Evolutionary conservation across 2,113 vertebrate genomes (phyloP), one percentile per base, ranked within the genome.

Genomic region (Sebastes schlegelii): DNA sequence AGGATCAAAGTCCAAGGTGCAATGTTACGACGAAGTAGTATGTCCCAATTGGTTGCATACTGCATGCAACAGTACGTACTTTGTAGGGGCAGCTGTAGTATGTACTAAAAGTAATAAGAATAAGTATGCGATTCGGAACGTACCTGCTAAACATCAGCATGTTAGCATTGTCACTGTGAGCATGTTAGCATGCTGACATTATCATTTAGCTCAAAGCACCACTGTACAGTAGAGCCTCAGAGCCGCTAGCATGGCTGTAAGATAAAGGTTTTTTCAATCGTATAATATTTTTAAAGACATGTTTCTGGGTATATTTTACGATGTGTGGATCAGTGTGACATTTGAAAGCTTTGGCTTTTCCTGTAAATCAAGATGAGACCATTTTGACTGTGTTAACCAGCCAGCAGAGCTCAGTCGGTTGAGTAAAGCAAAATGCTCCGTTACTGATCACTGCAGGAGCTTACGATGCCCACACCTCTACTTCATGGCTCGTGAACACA

Each of bases 391-490:
- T 49, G 62, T 77, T 79, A 78, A 76, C 34, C 42, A 26, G 62
- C 6, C 60, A 43, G 42, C 72, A 79, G 61, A 83, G 55, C 54
- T 74, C 46, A 74, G 11, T 77, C 73, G 63, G 58, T 16, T 63
- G 70, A 76, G 61, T 74, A 26, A 81, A 88, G 40, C 49, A 48
- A 76, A 82, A 66, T 69, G 60, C 74, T 74, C 34, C 73, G 51
- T 77, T 49, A 54, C 66, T 42, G 63, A 78, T 82, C 55, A 51
- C 4, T 14, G 26, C 76, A 77, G 70, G 34, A 77, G 62, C 52
- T 46, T 52, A 16, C 45, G 45, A 81, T 86, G 70, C 62, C 9
- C 61, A 74, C 73, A 70, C 73, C 73, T 84, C 61, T 61, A 19
- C 78, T 82, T 82, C 54, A 80, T 42, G 65, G 57, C 46, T 77